A percentile compares a stretch with the other conserved stretches of the same genome.
Conservation (phyloP, 1,140 invertebrate genomes). For the Drosophila jambulina region DNA sequence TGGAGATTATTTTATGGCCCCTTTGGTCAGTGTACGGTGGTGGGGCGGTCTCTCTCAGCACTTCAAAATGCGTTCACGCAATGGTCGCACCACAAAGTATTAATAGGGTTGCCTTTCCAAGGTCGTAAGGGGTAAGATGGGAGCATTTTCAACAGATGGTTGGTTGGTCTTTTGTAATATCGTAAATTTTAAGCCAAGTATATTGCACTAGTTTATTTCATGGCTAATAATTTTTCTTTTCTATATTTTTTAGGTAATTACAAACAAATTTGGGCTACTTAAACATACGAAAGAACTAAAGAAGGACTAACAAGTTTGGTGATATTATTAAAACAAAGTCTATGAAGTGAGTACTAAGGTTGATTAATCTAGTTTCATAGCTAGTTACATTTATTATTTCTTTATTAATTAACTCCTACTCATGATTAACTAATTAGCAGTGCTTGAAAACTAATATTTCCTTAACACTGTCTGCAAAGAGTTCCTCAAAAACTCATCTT, state of each 20-base stretch:
- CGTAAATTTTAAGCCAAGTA: not conserved
- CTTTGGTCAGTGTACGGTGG: conserved; percentile 23
- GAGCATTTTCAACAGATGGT: not conserved
- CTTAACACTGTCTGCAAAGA: not conserved
- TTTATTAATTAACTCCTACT: not conserved
- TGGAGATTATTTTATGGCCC: conserved; percentile 42
- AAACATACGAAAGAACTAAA: not conserved
- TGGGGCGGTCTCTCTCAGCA: conserved; percentile 1
- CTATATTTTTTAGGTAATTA: conserved; percentile 33
- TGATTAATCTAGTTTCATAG: too few species aligned
- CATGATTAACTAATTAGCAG: not conserved
- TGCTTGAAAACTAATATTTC: not conserved
- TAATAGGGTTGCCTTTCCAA: conserved; percentile 26
- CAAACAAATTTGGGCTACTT: not conserved
- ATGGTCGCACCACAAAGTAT: conserved; percentile 12
- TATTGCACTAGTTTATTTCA: not conserved
- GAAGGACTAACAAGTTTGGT: not conserved
- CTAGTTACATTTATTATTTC: not conserved
- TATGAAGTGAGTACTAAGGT: not conserved
- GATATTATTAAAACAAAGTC: not conserved
- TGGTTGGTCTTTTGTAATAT: not conserved
- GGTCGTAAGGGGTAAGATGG: conserved; percentile 25
- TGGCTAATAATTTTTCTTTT: not conserved
- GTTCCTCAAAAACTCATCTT: not conserved
- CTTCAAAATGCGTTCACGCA: conserved; percentile 45